Evolutionary conservation across 1,140 invertebrate genomes (phyloP).

Genomic region (Pollicipes pollicipes): DNA sequence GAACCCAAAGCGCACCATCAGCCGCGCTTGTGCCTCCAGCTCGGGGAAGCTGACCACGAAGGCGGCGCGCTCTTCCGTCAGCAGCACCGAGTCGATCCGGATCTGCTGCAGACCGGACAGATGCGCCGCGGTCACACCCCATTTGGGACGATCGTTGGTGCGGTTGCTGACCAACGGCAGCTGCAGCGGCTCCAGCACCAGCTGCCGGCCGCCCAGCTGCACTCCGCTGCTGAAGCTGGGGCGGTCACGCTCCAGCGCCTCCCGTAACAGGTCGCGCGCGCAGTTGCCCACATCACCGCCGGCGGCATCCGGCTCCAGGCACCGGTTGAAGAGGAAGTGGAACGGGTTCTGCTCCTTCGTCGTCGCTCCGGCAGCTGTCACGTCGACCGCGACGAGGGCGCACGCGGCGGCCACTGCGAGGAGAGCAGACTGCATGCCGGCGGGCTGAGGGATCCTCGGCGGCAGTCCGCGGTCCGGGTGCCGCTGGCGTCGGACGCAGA

Average conservation of each 20-base stretch:
- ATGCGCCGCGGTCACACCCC: neutral
- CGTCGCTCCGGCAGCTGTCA: too few relatives aligned
- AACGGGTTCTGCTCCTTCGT: neutral
- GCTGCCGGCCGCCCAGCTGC: neutral
- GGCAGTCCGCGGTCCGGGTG: too few relatives aligned
- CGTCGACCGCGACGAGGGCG: neutral
- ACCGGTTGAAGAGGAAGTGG: neutral
- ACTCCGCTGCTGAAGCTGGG: neutral
- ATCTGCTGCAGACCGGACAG: neutral
- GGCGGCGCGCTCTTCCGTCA: neutral
- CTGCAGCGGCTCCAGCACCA: neutral
- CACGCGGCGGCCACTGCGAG: neutral
- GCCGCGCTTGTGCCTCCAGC: neutral
- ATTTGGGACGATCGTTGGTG: neutral
- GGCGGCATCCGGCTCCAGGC: neutral
- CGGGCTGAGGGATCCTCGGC: too few relatives aligned
- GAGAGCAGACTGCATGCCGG: neutral
- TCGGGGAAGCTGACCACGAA: neutral
- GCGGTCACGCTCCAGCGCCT: neutral
- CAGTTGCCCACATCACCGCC: neutral
- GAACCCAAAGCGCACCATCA: neutral
- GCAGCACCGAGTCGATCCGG: neutral
- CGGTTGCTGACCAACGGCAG: neutral
- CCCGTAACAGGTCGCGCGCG: neutral
- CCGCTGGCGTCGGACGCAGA: too few relatives aligned